Evolutionary conservation across 2,113 vertebrate species (phyloP).

Genomic region (Nothocercus julius): DNA sequence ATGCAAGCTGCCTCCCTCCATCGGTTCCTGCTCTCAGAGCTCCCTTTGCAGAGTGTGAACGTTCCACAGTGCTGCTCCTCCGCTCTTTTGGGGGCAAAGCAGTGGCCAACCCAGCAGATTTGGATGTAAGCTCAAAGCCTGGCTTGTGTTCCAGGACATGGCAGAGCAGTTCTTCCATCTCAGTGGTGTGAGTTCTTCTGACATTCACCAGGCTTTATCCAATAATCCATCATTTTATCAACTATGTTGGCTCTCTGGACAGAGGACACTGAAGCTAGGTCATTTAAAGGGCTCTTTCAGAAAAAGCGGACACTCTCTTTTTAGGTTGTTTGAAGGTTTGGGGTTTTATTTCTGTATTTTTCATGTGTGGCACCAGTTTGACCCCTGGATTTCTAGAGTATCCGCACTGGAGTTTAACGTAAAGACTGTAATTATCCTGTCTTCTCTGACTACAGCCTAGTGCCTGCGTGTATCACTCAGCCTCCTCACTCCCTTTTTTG

Average conservation of each 20-base stretch:
- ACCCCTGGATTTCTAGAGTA: background rate
- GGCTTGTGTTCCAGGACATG: background rate
- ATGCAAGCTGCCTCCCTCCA: background rate
- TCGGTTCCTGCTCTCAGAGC: background rate
- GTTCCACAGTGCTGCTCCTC: background rate
- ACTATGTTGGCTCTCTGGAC: background rate
- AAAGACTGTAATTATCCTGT: background rate
- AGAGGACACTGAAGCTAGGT: background rate
- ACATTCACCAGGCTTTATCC: background rate
- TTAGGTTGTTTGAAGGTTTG: background rate
- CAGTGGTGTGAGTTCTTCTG: background rate
- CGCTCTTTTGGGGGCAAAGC: background rate
- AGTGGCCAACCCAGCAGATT: background rate
- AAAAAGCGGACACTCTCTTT: background rate
- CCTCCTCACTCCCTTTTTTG: background rate
- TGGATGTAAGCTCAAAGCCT: background rate
- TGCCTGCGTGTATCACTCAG: background rate
- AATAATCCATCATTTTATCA: constrained; percentile 17
- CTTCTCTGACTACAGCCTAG: background rate
- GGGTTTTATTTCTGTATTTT: background rate
- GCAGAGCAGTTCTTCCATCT: background rate
- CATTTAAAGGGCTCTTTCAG: background rate
- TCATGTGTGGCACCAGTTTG: background rate
- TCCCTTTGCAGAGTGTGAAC: background rate
- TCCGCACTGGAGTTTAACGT: background rate